Evolutionary conservation across 2,888 invertebrate species (phyloP), one percentile per base, ranked within the genome.

Genomic region (Patella pellucida): DNA sequence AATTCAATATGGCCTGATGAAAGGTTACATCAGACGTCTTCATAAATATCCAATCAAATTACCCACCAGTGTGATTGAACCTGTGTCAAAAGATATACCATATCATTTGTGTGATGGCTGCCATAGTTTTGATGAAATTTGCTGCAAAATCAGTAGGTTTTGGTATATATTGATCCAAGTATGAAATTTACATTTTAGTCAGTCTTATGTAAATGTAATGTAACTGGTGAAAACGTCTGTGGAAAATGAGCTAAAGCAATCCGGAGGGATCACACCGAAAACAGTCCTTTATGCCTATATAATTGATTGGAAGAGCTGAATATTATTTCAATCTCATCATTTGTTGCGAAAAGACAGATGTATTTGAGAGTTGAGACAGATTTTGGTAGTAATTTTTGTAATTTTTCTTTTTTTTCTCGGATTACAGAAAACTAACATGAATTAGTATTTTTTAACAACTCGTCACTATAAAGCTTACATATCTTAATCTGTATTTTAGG

Each of bases 71-170:
- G 52, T 76, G 16, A 81, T 74, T 0, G 73, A 72, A 7, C 71
- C 79, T 2, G 41, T 77, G 1, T 62, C 80, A 50, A 82, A 83
- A 27, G 83, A 84, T 68, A 79, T 86, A 5, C 79, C 92, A 41
- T 86, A 89, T 70, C 85, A 86, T 19, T 89, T 95, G 85, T 95
- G 97, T 88, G 95, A 95, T 69, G 97, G 97, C 0, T 92, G 93
- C 0, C 94, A 95, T 80, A 95, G 95, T 89, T 93, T 95, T 76
- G 97, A 98, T 91, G 96, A 97, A 91, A 97, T 98, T 85, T 97
- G 97, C 91, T 96, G 96, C 88, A 93, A 95, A 76, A 95, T 95
- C 41, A 41, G 41, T 41, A 41, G 41, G 41, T 41, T 41, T 41
- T 14, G 89, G 90, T 89, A 79, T 52, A 77, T 70, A 68, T 56